Base-by-base conservation (phyloP, 1,140 invertebrate species). In the Brachionus rotundiformis region DNA sequence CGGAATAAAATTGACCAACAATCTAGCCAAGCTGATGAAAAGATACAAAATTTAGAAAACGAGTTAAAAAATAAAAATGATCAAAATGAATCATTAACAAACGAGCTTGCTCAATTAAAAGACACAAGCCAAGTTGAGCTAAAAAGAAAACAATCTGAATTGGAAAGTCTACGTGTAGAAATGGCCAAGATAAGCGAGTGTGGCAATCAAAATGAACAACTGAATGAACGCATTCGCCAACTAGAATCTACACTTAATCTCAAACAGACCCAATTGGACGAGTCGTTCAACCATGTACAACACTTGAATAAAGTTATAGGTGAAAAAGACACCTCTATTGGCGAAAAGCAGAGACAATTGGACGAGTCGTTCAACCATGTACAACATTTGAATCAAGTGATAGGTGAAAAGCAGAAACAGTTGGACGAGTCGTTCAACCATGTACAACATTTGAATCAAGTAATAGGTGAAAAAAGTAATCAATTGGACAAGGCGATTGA, bases 201-300 rank as follows among this genome's bases (percentile, higher is more conserved):
- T 33, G 25, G 10, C 25, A 29, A 29, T 33, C 61, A 63, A 29
- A 29, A 25, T 8, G 25, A 63, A 4, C 25, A 63, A 8, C n/a
- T 63, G 29, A 29, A 63, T 63, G 25, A 63, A 11, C 25, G 61
- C 10, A 63, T 63, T 33, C 6, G 29, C 11, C 25, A 63, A 63
- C 29, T 63, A 1, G 61, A 63, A 31, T 31, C 61, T 8, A 10
- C 61, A 0, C 29, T 63, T 13, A n/a, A 11, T 16, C 25, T 33
- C 13, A 68, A 68, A 68, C 63, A 68, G 36, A 68, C 27, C 16
- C 63, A 68, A 68, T 19, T 68, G 16, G 63, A 68, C 63, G 63
- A 68, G 36, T 68, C 63, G 16, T 68, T 39, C 33, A 19, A 6
- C 3, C 63, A 68, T 39, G 63, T 68, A 19, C 63, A 68, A 68